A percentile compares a stretch with the other conserved stretches of the same genome.
phyloP scores from a whole-genome alignment of 1,140 invertebrate species.

The Trachymyrmex cornetzi region DNA sequence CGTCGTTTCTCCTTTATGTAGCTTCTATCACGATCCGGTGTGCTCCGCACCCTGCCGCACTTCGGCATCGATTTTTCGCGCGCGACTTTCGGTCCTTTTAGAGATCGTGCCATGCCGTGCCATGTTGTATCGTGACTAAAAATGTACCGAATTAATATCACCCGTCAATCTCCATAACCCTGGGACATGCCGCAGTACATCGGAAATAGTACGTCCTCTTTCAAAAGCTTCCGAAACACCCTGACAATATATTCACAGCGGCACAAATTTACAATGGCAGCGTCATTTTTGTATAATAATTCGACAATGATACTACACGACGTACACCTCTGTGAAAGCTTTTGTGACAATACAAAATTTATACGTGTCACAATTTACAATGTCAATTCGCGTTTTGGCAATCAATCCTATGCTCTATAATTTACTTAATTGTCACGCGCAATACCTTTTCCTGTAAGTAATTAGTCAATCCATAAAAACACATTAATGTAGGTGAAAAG shows the following conservation, averaged over 20 bases:
- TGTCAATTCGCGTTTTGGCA: background rate
- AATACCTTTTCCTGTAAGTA: slow-evolving; percentile 14
- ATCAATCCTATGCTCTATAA: background rate
- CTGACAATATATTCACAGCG: slow-evolving; percentile 7
- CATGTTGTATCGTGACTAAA: slow-evolving; percentile 25
- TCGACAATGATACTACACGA: background rate
- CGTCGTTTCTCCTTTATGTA: background rate
- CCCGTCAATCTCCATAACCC: slow-evolving; percentile 16
- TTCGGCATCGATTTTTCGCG: slow-evolving; percentile 34
- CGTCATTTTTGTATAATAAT: slow-evolving; percentile 55
- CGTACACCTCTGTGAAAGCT: slow-evolving; percentile 11
- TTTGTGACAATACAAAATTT: slow-evolving; percentile 13
- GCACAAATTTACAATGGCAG: slow-evolving; percentile 53
- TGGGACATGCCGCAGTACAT: background rate
- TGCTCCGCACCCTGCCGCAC: background rate
- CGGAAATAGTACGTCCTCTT: slow-evolving; percentile 24
- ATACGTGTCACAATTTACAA: slow-evolving; percentile 43
- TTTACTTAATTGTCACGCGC: slow-evolving; percentile 5
- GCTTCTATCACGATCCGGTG: background rate
- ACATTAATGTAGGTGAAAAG: background rate
- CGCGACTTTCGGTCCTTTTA: background rate
- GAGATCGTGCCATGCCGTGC: background rate
- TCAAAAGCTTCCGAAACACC: slow-evolving; percentile 35
- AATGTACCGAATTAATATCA: slow-evolving; percentile 61
- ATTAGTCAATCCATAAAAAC: background rate